These are phyloP conservation scores for Cygnus atratus DNA, from an alignment of 2,113 vertebrate genomes.

Conservation along the genomic window DNA sequence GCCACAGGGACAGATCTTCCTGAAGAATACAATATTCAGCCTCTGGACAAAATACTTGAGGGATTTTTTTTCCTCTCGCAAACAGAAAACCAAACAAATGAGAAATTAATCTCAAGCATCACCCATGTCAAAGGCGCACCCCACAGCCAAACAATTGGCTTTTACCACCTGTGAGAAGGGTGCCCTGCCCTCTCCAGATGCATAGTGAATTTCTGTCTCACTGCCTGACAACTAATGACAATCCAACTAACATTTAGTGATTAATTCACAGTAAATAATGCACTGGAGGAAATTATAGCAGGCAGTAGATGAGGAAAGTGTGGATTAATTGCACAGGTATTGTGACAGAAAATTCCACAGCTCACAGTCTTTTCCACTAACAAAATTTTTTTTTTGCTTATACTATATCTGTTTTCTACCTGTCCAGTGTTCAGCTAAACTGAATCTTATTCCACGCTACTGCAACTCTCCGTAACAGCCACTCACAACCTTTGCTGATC, in stretches of 20 bases:
- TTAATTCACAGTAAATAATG: neutral
- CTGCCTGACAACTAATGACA: neutral
- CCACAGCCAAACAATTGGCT: neutral
- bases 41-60: neutral
- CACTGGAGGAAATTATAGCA: neutral
- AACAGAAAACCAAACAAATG: neutral
- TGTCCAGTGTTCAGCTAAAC: rapidly evolving
- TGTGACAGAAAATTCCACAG: neutral
- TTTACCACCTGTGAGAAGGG: neutral
- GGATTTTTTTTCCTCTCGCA: neutral
- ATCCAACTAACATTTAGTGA: neutral
- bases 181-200: neutral
- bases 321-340: neutral
- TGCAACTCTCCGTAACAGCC: rapidly evolving
- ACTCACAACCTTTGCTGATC: neutral
- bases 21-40: neutral
- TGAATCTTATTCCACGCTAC: rapidly evolving
- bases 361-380: neutral
- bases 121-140: neutral
- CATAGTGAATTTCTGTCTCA: too few species aligned
- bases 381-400: neutral
- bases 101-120: neutral
- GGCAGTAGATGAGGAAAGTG: neutral
- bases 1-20: neutral
- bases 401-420: neutral